Evolutionary conservation across 2,797 vertebrate genomes (phyloP), one percentile per base, ranked within the genome.

Genomic region (Pyrocephalus nanus): DNA sequence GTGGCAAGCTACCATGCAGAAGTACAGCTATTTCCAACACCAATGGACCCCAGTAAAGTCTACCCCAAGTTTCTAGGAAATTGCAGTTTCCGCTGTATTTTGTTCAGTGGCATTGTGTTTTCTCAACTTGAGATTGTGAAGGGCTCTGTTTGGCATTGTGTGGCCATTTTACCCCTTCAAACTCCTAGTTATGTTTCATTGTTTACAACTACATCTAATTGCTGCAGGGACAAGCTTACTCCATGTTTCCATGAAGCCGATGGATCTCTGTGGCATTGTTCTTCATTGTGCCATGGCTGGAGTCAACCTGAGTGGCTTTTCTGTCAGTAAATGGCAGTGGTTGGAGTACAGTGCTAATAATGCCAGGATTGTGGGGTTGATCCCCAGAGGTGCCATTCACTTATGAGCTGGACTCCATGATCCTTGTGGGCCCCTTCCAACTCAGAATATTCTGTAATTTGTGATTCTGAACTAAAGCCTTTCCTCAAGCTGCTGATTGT

Each of bases 171-270:
- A 81, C 18, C 22, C 7, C 34, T n/a, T 22, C 47, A 48, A 73
- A 76, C 23, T 8, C 61, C n/a, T 73, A 26, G 47, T 1, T 25
- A 11, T 20, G 8, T 61, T 77, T 65, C 42, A 30, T 11, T 67
- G 66, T 29, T 85, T 64, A 30, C 32, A 58, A 9, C 16, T 75
- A 40, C 38, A 14, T 25, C 76, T 67, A 50, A 17, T 21, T 2
- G 0, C n/a, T 47, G 36, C 2, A 4, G 25, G 58, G 34, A 23
- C 12, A 55, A 89, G 64, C 5, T 17, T 29, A 4, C 10, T 42
- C 32, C 0, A 0, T 60, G 43, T 58, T 86, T 67, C 38, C 15
- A 2, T 8, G 4, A 75, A 60, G 29, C 16, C 0, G 0, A 5
- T 2, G 3, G 11, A 25, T 29, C 40, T 66, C 64, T 5, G 0